Evolutionary conservation across 1,140 invertebrate species (phyloP).

Genomic region (Brachionus rotundiformis): DNA sequence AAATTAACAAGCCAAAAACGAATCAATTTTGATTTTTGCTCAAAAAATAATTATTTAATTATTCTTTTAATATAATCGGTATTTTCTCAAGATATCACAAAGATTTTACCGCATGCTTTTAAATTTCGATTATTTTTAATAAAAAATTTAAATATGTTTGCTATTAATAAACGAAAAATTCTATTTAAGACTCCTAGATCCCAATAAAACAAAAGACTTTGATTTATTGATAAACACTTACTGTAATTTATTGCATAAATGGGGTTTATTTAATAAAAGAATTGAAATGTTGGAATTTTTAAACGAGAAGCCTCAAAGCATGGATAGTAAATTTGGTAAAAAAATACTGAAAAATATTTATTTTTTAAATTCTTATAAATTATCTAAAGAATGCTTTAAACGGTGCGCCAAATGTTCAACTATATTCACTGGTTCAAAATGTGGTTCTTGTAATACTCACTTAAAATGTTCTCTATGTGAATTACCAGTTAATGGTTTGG

Average conservation of each 20-base stretch:
- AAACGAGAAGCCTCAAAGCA: conserved; percentile 13
- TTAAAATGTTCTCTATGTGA: conserved; percentile 44
- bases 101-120: too few species aligned
- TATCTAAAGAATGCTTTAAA: neutral
- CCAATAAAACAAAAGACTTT: neutral
- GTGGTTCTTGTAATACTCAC: neutral
- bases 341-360: neutral
- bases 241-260: conserved; percentile 34
- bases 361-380: neutral
- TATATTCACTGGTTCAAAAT: neutral
- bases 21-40: too few species aligned
- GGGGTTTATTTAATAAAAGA: conserved; percentile 35
- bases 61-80: too few species aligned
- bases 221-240: neutral
- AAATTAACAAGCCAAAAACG: too few species aligned
- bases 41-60: too few species aligned
- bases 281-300: conserved; percentile 38
- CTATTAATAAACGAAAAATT: too few species aligned
- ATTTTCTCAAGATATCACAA: too few species aligned
- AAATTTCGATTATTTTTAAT: too few species aligned
- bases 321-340: conserved; percentile 25
- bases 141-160: too few species aligned
- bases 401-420: conserved; percentile 18
- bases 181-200: neutral
- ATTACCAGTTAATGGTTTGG: conserved; percentile 45